These are phyloP conservation scores for Mellilla xanthometata DNA, from an alignment of 2,888 invertebrate species.

Conservation along the genomic window DNA sequence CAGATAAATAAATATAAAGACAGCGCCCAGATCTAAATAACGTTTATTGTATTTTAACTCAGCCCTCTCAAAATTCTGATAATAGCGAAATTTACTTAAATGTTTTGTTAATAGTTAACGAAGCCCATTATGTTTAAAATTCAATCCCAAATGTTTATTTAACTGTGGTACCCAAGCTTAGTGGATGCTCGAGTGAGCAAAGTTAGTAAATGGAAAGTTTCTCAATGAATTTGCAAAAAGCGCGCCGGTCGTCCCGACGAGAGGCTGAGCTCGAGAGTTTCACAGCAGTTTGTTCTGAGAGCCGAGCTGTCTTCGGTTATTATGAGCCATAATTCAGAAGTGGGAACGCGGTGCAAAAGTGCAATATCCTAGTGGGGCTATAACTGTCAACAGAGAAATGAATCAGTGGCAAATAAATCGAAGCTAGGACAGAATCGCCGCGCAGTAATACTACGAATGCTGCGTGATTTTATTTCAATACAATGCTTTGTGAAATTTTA, in stretches of 20 bases:
- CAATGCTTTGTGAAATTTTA: constrained; percentile 5
- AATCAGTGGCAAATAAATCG: constrained; percentile 76
- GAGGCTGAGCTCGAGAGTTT: constrained; percentile 22
- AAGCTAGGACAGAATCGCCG: constrained; percentile 57
- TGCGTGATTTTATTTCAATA: constrained; percentile 64
- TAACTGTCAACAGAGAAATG: constrained; percentile 74
- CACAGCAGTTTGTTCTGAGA: constrained; percentile 21
- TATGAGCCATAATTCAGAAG: constrained; percentile 66
- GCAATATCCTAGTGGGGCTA: constrained; percentile 73
- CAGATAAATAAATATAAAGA: constrained; percentile 60
- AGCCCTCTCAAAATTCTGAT: constrained; percentile 41
- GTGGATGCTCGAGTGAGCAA: constrained; percentile 29
- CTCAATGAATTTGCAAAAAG: constrained; percentile 46
- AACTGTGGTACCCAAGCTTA: constrained; percentile 26
- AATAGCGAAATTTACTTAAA: constrained; percentile 30
- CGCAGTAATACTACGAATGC: constrained; percentile 47
- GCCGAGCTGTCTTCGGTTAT: constrained; percentile 56
- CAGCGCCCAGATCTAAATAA: constrained; percentile 66
- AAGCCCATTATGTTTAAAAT: constrained; percentile 45
- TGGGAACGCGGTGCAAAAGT: constrained; percentile 70
- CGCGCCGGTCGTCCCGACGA: constrained; percentile 22
- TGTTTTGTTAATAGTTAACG: constrained; percentile 45
- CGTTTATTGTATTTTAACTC: constrained; percentile 61
- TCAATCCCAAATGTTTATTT: constrained; percentile 40
- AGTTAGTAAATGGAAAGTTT: constrained; percentile 45